Conservation (phyloP, 2,888 invertebrate species). For the Nephrocerus scutellatus region DNA sequence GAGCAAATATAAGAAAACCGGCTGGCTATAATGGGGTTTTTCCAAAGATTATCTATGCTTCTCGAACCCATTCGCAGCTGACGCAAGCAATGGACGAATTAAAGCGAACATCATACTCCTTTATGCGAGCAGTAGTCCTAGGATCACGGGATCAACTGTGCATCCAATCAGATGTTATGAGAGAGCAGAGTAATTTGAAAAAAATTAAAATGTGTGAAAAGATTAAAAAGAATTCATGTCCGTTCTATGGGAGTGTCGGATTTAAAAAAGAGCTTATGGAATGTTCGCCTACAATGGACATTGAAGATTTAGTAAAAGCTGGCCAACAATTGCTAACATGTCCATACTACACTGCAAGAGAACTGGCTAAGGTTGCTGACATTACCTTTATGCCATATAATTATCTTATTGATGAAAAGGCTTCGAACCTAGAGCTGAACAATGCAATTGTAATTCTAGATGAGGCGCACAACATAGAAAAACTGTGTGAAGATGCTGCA, state of each 20-base stretch:
- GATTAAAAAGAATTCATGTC: constrained; percentile 69
- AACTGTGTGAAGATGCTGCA: constrained; percentile 88
- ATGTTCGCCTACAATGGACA: constrained; percentile 64
- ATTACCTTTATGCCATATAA: constrained; percentile 98
- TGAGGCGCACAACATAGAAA: constrained; percentile 97
- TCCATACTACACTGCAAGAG: constrained; percentile 87
- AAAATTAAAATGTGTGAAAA: constrained; percentile 86
- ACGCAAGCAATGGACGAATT: constrained; percentile 93
- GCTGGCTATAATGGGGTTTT: constrained; percentile 52
- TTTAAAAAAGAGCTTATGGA: constrained; percentile 60
- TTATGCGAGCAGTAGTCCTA: constrained; percentile 76
- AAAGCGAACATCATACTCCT: constrained; percentile 78
- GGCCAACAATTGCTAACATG: constrained; percentile 81
- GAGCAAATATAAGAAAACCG: background rate
- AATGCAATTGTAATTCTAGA: constrained; percentile 87
- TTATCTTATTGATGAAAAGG: constrained; percentile 87
- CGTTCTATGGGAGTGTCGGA: constrained; percentile 74
- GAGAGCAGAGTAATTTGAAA: constrained; percentile 66
- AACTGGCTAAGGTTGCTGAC: constrained; percentile 80
- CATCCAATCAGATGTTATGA: constrained; percentile 85
- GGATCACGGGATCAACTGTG: constrained; percentile 97
- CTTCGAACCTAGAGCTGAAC: constrained; percentile 65
- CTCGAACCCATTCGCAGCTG: constrained; percentile 93
- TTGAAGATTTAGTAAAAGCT: constrained; percentile 81
- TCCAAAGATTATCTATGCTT: constrained; percentile 90